These are phyloP conservation scores for Squalus acanthias DNA, from an alignment of 2,797 vertebrate species.

Conservation along the genomic window DNA sequence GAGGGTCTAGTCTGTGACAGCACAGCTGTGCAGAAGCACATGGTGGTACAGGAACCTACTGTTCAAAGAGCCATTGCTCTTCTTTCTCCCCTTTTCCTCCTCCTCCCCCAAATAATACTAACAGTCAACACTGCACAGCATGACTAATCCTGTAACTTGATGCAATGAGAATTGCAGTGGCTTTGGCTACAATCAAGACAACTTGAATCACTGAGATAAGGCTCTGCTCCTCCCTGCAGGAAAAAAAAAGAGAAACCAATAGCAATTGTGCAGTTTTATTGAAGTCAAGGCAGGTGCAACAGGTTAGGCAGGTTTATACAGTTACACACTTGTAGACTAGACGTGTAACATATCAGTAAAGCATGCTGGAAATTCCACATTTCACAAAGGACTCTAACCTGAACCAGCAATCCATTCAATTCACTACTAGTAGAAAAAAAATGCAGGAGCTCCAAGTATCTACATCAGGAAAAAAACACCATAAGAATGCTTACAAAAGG, in stretches of 20 bases:
- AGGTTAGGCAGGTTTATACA: slow-evolving; percentile 28
- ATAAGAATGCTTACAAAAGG: slow-evolving; percentile 41
- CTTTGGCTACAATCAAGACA: not conserved
- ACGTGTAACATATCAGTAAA: slow-evolving; percentile 33
- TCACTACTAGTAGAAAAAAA: slow-evolving; percentile 45
- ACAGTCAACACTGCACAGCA: no score
- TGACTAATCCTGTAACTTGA: no score
- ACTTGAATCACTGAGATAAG: not conserved
- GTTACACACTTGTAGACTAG: slow-evolving; percentile 30
- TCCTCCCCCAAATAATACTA: no score
- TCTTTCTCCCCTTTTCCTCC: no score
- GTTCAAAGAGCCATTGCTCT: not conserved
- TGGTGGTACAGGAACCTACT: not conserved
- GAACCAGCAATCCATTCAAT: slow-evolving; percentile 30
- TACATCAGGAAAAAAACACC: slow-evolving; percentile 41
- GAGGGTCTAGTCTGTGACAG: no score
- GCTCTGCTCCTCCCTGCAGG: no score
- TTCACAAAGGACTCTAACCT: not conserved
- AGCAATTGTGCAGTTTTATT: slow-evolving; percentile 34
- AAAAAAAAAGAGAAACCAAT: not conserved
- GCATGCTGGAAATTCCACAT: slow-evolving; percentile 31
- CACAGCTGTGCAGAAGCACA: no score
- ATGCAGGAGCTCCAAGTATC: slow-evolving; percentile 42
- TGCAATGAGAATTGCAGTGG: not conserved
- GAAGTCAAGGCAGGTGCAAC: slow-evolving; percentile 22